phyloP scores from a whole-genome alignment of 2,888 invertebrate species.

The Priocnemis perturbator region DNA sequence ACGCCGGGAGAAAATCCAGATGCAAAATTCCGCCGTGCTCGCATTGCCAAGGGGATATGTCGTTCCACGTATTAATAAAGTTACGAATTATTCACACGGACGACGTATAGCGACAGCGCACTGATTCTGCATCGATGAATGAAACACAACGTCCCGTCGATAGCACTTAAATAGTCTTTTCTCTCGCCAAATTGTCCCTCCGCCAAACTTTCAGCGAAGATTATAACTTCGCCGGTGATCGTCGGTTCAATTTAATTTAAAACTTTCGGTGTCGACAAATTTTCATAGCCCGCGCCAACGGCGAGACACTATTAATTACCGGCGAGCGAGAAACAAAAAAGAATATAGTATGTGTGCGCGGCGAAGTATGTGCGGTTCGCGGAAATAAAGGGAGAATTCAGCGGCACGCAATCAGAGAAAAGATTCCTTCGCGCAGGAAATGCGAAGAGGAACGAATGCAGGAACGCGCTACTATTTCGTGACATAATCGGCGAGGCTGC shows the following conservation, averaged over 20 bases:
- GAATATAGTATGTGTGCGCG: no score
- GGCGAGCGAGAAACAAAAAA: no score
- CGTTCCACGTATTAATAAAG: no score
- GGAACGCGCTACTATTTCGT: constrained; percentile 25
- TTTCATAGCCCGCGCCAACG: constrained; percentile 1
- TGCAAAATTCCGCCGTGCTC: constrained; percentile 2
- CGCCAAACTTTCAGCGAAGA: neutral
- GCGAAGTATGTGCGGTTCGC: no score
- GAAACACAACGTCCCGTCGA: no score
- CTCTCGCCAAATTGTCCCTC: no score
- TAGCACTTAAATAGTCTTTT: no score
- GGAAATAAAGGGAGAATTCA: neutral
- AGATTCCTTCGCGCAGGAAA: constrained; percentile 11
- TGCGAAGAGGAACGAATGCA: constrained; percentile 17
- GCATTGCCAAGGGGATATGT: no score
- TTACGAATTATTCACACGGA: no score
- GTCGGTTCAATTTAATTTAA: constrained; percentile 1
- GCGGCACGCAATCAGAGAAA: constrained; percentile 9
- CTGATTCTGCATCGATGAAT: no score
- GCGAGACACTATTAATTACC: constrained; percentile 1
- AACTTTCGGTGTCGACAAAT: constrained; percentile 3
- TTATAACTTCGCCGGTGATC: neutral
- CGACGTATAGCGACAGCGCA: no score
- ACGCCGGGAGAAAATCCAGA: constrained; percentile 15
- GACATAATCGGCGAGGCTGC: constrained; percentile 46